These are phyloP conservation scores for Sapajus apella DNA, from an alignment of 2,113 vertebrate genomes.

Conservation along the genomic window DNA sequence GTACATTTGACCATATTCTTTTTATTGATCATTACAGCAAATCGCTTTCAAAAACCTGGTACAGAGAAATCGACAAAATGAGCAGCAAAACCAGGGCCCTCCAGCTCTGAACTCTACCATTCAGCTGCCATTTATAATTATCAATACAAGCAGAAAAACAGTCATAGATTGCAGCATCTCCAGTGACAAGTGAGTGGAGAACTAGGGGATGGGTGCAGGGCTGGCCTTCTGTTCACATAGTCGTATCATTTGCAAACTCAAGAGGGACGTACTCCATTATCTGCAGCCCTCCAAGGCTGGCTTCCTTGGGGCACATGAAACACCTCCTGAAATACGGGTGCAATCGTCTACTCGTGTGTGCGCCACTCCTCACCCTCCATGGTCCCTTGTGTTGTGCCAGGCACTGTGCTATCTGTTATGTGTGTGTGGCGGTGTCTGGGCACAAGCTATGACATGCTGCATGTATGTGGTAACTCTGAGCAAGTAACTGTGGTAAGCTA, in stretches of 20 bases:
- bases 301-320: background rate
- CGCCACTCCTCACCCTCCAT: no score
- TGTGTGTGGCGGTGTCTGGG: background rate
- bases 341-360: no score
- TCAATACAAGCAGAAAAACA: constrained; percentile 92
- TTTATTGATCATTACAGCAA: constrained; percentile 85
- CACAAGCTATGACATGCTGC: background rate
- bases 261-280: background rate
- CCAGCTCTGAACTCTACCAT: constrained; percentile 90
- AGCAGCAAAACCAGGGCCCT: constrained; percentile 86
- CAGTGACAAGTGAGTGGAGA: constrained; percentile 89
- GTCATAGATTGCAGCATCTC: constrained; percentile 95
- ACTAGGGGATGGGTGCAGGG: fast-evolving
- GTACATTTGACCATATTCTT: background rate
- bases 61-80: constrained; percentile 90
- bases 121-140: constrained; percentile 91
- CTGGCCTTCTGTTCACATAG: background rate
- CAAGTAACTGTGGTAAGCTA: background rate
- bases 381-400: background rate
- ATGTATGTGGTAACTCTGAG: background rate
- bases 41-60: constrained; percentile 94
- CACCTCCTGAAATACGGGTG: fast-evolving
- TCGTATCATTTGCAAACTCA: no score
- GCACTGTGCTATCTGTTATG: background rate
- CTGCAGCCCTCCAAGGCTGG: background rate